A percentile compares a stretch with the other conserved stretches of the same genome.
Evolutionary conservation across 2,888 invertebrate genomes (phyloP).

Genomic region (Chrysolina americana): DNA sequence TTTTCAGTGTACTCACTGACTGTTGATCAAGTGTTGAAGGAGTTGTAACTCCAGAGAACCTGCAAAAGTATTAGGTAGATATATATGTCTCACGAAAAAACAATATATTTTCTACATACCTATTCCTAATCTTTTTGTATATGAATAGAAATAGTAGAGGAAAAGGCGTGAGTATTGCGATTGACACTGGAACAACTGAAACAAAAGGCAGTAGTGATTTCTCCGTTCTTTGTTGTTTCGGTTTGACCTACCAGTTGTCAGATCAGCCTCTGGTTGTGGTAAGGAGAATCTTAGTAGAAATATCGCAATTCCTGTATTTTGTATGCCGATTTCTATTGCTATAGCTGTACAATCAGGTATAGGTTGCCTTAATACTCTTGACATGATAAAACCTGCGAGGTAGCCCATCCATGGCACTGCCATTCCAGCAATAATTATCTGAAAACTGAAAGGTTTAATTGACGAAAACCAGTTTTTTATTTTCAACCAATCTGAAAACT

Average conservation of each 20-base stretch:
- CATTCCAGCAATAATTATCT: slow-evolving; percentile 86
- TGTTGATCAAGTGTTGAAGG: neutral
- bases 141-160: slow-evolving; percentile 75
- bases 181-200: slow-evolving; percentile 88
- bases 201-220: slow-evolving; percentile 48
- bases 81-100: no score
- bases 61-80: neutral
- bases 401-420: slow-evolving; percentile 88
- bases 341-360: slow-evolving; percentile 84
- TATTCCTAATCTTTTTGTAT: slow-evolving; percentile 71
- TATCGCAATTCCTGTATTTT: slow-evolving; percentile 93
- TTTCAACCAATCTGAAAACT: no score
- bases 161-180: slow-evolving; percentile 94
- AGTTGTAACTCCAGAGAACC: neutral
- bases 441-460: slow-evolving; percentile 50
- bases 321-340: slow-evolving; percentile 92
- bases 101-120: slow-evolving; percentile 62
- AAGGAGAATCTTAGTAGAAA: slow-evolving; percentile 86
- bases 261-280: slow-evolving; percentile 87
- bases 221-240: no score
- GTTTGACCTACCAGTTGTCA: slow-evolving; percentile 79
- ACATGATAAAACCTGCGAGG: slow-evolving; percentile 76
- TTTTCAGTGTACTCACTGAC: slow-evolving; percentile 17
- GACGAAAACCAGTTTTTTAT: no score
- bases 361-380: slow-evolving; percentile 75